phyloP scores from a whole-genome alignment of 2,888 invertebrate species.

The Sminthurides aquaticus region DNA sequence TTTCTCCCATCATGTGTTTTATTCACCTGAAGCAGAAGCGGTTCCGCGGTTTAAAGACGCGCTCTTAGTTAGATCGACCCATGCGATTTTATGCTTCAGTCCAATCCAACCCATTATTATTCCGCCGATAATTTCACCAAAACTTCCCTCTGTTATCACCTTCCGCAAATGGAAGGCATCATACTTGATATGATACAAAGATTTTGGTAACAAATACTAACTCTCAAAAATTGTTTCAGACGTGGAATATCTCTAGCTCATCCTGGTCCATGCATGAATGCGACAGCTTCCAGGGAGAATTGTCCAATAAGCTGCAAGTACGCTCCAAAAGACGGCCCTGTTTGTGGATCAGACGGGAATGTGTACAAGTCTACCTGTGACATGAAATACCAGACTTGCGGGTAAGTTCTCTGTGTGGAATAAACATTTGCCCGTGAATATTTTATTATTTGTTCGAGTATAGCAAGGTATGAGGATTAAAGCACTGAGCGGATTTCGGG shows the following conservation, averaged over 20 bases:
- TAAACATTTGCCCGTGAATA: not conserved
- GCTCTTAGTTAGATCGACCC: too few species aligned
- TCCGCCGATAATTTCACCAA: too few species aligned
- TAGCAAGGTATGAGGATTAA: not conserved
- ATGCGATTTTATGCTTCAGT: too few species aligned
- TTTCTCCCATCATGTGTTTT: too few species aligned
- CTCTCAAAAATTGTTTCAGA: conserved; percentile 51
- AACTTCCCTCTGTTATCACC: too few species aligned
- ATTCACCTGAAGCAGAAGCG: too few species aligned
- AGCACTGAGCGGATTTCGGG: not conserved
- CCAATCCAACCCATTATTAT: too few species aligned
- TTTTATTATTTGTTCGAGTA: not conserved
- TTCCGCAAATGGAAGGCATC: too few species aligned
- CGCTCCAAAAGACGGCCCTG: conserved; percentile 78
- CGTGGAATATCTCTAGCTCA: conserved; percentile 59
- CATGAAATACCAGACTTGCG: conserved; percentile 84
- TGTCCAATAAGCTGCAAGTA: conserved; percentile 81
- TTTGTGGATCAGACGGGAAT: conserved; percentile 86
- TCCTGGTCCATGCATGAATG: conserved; percentile 59
- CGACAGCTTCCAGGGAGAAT: conserved; percentile 75
- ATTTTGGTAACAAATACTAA: too few species aligned
- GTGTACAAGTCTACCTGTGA: conserved; percentile 85
- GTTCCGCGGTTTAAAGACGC: too few species aligned
- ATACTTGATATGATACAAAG: too few species aligned
- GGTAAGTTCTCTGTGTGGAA: conserved; percentile 53